Base-by-base conservation (phyloP, 1,140 invertebrate genomes). In the Temnothorax longispinosus region DNA sequence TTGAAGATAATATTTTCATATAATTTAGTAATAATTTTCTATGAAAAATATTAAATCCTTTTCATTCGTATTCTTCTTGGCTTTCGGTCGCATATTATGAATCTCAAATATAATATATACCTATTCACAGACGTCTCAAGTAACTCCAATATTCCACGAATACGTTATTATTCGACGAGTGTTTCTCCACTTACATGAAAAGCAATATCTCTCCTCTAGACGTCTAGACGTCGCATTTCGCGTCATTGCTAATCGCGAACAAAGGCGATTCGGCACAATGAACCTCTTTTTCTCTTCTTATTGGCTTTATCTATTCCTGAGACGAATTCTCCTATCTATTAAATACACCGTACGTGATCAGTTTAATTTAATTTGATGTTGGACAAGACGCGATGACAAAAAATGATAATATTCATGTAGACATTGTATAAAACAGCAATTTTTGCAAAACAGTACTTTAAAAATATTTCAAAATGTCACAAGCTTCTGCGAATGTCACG, bases 401-500 rank as follows among this genome's bases (percentile, higher is more conserved):
- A 41, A 6, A 21, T 13, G 3, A 78, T 77, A 47, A n/a, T 77
- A 64, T 60, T 58, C 2, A 64, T 50, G 2, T 27, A 38, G 13
- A 65, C 11, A 54, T 21, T 41, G 38, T 13, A 7, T 64, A 64
- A 27, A 62, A 21, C 47, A n/a, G 27, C 7, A 38, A 75, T 11
- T 54, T 56, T 75, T 38, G 13, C 32, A 50, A 50, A 67, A 44
- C n/a, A n/a, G 21, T 52, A n/a, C 6, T 67, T 38, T 69, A 67
- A 11, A 41, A 67, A 80, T 52, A 54, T 52, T 2, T 67, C 18
- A 32, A 69, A 81, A 80, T 80, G 13, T 67, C 62, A 69, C 44
- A 10, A 69, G 44, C 13, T 54, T 41, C 35, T 54, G 8, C 47
- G 77, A 69, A 80, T 69, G 8, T 54, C 62, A 52, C 35, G 47